Evolutionary conservation across 2,888 invertebrate species (phyloP), one percentile per base, ranked within the genome.

Genomic region (Adelphocoris suturalis): DNA sequence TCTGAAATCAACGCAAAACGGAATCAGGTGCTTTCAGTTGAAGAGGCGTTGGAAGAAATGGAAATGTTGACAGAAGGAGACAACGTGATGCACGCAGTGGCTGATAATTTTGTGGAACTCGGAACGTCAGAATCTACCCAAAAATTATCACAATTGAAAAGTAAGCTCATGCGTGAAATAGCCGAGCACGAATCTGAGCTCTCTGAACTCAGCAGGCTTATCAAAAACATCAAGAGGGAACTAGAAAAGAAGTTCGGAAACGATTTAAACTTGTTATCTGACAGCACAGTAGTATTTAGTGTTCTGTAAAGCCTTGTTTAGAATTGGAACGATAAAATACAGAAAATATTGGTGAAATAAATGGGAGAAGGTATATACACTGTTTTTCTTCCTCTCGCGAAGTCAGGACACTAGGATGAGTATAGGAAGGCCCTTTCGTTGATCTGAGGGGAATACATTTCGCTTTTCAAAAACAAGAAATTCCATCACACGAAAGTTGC

Each of bases 11-110:
- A 23, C 19, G 2, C 19, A 23, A 68, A 68, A 23, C 19, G 23
- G 23, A 68, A 68, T 68, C 68, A 68, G 12, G 23, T 68, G 1
- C 19, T 23, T 12, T 23, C 68, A 0, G 68, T 68, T 9, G 68
- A 68, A 23, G 68, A 68, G 23, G 68, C 68, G 23, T 12, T 68
- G 27, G 68, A 68, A 23, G 68, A 68, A 68, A 23, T 68, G 19
- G 68, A 68, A 68, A 68, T 68, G 23, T 68, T 23, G 68, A 3
- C 23, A 4, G 68, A 23, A 23, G 27, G 23, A 0, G 27, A 68
- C 2, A 68, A 23, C 2, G 23, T 68, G 5, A 23, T 23, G 68
- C 68, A 68, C 13, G 68, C 68, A 3, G 68, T 68, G 27, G 68
- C 23, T 23, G 68, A 68, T 13, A 23, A 11, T 23, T 68, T 68